phyloP scores from a whole-genome alignment of 2,888 invertebrate genomes.

The Morinoia aosen region DNA sequence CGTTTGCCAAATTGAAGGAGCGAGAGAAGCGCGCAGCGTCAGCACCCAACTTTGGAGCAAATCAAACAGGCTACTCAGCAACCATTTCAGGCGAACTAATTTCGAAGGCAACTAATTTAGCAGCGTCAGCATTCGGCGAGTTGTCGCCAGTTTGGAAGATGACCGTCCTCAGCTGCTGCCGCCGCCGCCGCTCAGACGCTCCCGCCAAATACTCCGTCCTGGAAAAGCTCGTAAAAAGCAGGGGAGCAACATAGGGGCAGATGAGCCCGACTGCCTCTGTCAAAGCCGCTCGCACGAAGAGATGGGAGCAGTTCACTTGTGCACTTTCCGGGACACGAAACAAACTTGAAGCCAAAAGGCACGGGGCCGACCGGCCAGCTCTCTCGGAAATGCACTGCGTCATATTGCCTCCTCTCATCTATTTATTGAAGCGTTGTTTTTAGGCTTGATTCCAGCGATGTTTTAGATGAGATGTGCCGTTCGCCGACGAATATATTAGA shows the following conservation, averaged over 20 bases:
- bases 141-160: constrained; percentile 51
- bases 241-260: background rate
- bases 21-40: constrained; percentile 47
- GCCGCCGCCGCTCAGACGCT: constrained; percentile 37
- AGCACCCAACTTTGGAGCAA: constrained; percentile 47
- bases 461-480: background rate
- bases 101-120: constrained; percentile 53
- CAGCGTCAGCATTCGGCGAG: constrained; percentile 48
- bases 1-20: constrained; percentile 44
- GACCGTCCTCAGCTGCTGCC: constrained; percentile 33
- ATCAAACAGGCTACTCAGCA: constrained; percentile 52
- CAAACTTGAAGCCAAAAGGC: background rate
- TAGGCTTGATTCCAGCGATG: background rate
- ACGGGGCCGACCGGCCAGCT: background rate
- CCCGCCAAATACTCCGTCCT: constrained; percentile 26
- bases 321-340: constrained; percentile 8
- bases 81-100: constrained; percentile 52
- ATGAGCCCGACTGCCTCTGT: constrained; percentile 14
- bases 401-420: background rate
- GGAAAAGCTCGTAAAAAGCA: constrained; percentile 41
- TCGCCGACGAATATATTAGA: background rate
- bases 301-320: constrained; percentile 8
- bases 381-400: background rate
- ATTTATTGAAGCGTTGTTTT: background rate
- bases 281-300: background rate